Percentiles rank a stretch among this genome's conserved stretches.
Evolutionary conservation across 2,888 invertebrate genomes (phyloP).

Genomic region (Merodon equestris): DNA sequence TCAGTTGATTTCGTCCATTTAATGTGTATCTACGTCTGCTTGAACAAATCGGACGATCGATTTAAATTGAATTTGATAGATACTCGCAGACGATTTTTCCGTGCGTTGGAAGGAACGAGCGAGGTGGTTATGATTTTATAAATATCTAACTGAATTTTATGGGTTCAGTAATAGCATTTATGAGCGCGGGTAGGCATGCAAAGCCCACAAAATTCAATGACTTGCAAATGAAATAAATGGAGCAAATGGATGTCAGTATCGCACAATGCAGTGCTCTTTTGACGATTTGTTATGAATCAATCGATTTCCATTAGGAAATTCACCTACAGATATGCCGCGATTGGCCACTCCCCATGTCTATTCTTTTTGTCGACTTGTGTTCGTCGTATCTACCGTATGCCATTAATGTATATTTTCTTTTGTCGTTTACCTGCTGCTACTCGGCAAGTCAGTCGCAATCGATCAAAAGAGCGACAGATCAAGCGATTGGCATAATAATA

Average conservation of each 20-base stretch:
- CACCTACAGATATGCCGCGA: conserved; percentile 23
- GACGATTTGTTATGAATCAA: conserved; percentile 50
- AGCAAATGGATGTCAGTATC: no score
- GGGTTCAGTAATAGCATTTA: no score
- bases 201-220: no score
- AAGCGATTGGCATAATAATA: conserved; percentile 55
- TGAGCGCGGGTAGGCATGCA: no score
- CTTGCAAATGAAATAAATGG: conserved; percentile 27
- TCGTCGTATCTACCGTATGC: background rate
- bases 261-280: background rate
- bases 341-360: no score
- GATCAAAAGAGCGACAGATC: conserved; percentile 51
- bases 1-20: conserved; percentile 7
- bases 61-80: conserved; percentile 48
- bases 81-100: background rate
- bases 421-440: conserved; percentile 31
- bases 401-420: conserved; percentile 7
- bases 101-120: no score
- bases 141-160: no score
- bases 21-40: conserved; percentile 38
- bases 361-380: no score
- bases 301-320: conserved; percentile 60
- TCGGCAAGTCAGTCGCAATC: conserved; percentile 33
- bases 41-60: conserved; percentile 36
- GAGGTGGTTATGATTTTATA: no score